phyloP scores from a whole-genome alignment of 64 coral and sea anemone genomes.

The Stichodactyla mertensii region DNA sequence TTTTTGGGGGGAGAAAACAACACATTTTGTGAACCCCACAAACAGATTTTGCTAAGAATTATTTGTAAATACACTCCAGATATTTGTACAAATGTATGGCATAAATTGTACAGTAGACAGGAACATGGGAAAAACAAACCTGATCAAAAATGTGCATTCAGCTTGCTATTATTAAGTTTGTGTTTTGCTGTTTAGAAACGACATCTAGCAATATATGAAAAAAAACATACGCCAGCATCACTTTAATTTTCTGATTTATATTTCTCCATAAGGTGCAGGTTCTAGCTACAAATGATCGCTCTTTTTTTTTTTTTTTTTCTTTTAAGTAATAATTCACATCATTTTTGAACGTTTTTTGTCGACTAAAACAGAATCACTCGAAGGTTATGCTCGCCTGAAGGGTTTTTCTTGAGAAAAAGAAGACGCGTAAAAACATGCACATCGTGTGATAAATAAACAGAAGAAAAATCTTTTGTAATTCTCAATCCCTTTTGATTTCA shows the following conservation, averaged over 20 bases:
- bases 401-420: background rate
- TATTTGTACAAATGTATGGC: background rate
- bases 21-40: background rate
- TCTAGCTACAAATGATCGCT: too few species aligned
- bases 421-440: background rate
- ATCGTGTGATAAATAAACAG: too few species aligned
- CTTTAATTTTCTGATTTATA: too few species aligned
- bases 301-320: too few species aligned
- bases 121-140: background rate
- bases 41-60: background rate
- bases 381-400: too few species aligned
- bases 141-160: background rate
- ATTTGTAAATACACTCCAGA: conserved; percentile 1
- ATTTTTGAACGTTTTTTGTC: too few species aligned
- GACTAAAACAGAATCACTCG: too few species aligned
- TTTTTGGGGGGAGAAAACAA: background rate
- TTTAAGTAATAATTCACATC: too few species aligned
- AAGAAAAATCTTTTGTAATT: background rate
- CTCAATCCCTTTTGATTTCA: background rate
- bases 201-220: background rate
- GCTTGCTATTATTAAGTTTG: background rate
- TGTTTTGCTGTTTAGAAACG: background rate
- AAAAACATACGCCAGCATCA: background rate
- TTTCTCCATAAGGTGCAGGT: too few species aligned
- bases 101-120: background rate